Conservation (phyloP, 1,140 invertebrate genomes). For the Hermetia illucens region DNA sequence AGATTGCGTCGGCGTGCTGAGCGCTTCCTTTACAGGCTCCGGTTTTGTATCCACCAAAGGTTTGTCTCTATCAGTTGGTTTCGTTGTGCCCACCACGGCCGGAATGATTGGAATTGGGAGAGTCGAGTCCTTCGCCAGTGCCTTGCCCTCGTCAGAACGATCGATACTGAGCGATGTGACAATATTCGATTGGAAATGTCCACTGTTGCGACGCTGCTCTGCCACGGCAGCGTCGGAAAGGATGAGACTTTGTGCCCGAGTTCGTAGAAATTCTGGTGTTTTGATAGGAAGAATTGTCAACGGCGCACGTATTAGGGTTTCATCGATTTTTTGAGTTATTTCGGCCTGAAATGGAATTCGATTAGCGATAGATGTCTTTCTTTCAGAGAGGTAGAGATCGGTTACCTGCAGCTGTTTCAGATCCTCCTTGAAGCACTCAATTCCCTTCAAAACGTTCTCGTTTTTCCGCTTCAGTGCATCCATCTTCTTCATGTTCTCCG, state of each 20-base stretch:
- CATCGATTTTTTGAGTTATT: conserved; percentile 47
- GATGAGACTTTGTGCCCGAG: too few species aligned
- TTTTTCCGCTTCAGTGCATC: conserved; percentile 45
- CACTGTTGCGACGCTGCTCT: too few species aligned
- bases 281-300: conserved; percentile 54
- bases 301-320: conserved; percentile 50
- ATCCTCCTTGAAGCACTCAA: conserved; percentile 43
- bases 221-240: too few species aligned
- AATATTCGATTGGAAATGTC: conserved; percentile 21
- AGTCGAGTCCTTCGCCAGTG: neutral
- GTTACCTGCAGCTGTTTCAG: conserved; percentile 43
- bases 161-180: conserved; percentile 11
- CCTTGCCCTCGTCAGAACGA: neutral
- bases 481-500: conserved; percentile 52
- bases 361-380: too few species aligned
- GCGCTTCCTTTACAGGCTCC: neutral
- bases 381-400: conserved; percentile 11
- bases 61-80: too few species aligned
- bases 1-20: conserved; percentile 10
- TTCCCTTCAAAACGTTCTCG: conserved; percentile 39
- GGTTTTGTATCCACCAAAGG: too few species aligned
- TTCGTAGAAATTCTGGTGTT: conserved; percentile 43
- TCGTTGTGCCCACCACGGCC: too few species aligned
- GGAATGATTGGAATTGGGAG: conserved; percentile 1
- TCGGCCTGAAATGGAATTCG: conserved; percentile 54